phyloP scores from a whole-genome alignment of 2,113 vertebrate genomes.

The Mobula birostris region DNA sequence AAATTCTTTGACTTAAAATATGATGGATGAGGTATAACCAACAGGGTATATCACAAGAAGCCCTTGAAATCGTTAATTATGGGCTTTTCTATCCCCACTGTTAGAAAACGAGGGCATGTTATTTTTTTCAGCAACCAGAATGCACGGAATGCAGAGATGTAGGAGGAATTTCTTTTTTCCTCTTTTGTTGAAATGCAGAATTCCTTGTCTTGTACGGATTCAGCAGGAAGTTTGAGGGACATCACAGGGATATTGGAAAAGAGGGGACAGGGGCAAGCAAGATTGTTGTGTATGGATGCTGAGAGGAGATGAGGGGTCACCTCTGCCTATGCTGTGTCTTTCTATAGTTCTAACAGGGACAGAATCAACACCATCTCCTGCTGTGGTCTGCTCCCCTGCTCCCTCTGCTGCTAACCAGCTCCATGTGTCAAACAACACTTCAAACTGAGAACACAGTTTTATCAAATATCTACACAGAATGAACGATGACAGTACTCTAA shows the following conservation, averaged over 20 bases:
- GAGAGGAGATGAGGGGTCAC: background rate
- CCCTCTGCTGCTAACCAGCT: background rate
- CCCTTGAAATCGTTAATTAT: too few species aligned
- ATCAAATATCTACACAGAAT: background rate
- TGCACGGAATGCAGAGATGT: background rate
- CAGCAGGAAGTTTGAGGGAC: background rate
- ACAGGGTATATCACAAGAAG: too few species aligned
- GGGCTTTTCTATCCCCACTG: too few species aligned
- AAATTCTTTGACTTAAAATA: too few species aligned
- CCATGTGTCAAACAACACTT: background rate
- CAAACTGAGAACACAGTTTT: background rate
- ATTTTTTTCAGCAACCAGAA: background rate
- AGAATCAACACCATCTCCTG: background rate
- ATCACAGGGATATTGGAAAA: background rate
- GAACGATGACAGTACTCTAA: too few species aligned
- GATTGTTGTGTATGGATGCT: background rate
- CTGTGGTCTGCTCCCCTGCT: background rate
- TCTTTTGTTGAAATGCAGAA: background rate
- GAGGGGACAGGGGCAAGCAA: background rate
- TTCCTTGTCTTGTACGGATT: background rate
- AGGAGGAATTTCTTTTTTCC: background rate
- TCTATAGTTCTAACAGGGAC: background rate
- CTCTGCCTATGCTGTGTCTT: background rate
- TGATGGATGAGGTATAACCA: too few species aligned
- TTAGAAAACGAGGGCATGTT: too few species aligned